Evolutionary conservation across 2,888 invertebrate genomes (phyloP).

Genomic region (Ormyrus labotus): DNA sequence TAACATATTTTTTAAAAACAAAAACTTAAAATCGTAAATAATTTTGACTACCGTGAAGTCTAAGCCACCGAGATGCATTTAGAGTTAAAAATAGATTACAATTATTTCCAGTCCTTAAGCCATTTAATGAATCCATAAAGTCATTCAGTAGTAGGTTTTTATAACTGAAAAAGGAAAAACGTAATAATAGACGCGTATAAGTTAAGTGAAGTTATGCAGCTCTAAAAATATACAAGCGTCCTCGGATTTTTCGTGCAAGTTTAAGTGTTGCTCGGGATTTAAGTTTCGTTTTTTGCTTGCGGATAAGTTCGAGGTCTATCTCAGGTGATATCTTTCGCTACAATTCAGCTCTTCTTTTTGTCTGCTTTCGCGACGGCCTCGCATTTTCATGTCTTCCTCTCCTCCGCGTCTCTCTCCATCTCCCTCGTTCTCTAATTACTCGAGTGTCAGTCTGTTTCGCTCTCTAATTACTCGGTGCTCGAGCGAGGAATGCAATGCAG

Average conservation of each 20-base stretch:
- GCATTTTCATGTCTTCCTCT: not conserved
- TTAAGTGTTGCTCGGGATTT: not conserved
- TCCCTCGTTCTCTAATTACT: slow-evolving; percentile 53
- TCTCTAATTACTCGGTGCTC: slow-evolving; percentile 51
- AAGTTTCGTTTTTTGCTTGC: no score
- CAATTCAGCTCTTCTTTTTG: no score
- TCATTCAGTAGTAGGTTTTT: not conserved
- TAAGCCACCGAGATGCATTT: not conserved
- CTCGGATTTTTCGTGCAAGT: not conserved
- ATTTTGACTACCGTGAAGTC: not conserved
- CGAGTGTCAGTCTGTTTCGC: slow-evolving; percentile 52
- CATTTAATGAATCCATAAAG: not conserved
- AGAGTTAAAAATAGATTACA: not conserved
- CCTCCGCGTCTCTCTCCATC: slow-evolving; percentile 10
- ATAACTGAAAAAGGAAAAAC: no score
- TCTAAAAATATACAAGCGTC: no score
- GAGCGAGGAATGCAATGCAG: slow-evolving; percentile 49
- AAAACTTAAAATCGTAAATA: no score
- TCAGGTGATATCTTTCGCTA: not conserved
- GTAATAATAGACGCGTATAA: no score
- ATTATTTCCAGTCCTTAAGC: not conserved
- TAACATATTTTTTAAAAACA: no score
- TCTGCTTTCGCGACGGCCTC: no score
- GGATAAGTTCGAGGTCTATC: not conserved
- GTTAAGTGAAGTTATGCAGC: no score